A percentile compares a stretch with the other conserved stretches of the same genome.
Evolutionary conservation across 2,113 vertebrate genomes (phyloP).

Genomic region (Paralichthys olivaceus): DNA sequence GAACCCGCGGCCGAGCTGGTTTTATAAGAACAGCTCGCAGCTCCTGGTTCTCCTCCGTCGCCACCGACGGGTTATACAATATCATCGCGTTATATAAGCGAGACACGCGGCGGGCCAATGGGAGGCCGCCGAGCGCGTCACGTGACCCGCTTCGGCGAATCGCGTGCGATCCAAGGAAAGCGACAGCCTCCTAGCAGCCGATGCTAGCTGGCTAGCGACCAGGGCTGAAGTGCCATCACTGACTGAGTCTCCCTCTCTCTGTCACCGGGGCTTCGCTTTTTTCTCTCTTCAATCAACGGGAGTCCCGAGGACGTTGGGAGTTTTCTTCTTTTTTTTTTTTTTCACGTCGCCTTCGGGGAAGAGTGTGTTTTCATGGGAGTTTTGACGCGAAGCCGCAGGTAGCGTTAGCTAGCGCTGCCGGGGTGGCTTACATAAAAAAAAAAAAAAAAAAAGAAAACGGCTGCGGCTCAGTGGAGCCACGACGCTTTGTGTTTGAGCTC

Average conservation of each 20-base stretch:
- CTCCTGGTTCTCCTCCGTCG: background rate
- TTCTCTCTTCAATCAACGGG: background rate
- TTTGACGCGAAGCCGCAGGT: background rate
- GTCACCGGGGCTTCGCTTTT: background rate
- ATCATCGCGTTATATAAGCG: slow-evolving; percentile 82
- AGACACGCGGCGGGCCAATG: slow-evolving; percentile 70
- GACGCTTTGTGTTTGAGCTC: background rate
- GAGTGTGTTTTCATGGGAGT: slow-evolving; percentile 8
- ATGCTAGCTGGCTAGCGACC: slow-evolving; percentile 51
- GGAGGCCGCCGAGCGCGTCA: slow-evolving; percentile 11
- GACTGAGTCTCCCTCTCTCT: background rate
- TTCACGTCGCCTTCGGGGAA: too few species aligned
- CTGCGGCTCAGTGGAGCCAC: background rate
- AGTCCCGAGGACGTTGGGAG: too few species aligned
- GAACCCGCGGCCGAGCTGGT: too few species aligned
- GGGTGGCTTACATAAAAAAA: slow-evolving; percentile 53
- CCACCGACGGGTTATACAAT: slow-evolving; percentile 75
- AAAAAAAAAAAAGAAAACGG: too few species aligned
- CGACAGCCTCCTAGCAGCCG: slow-evolving; percentile 39
- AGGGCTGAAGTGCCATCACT: background rate
- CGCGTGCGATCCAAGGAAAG: slow-evolving; percentile 27
- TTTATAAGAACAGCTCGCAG: too few species aligned
- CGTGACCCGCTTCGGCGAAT: slow-evolving; percentile 49
- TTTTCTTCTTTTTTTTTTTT: too few species aligned
- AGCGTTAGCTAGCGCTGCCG: slow-evolving; percentile 40